These are phyloP conservation scores for Chymomyza procnemis DNA, from an alignment of 2,888 invertebrate genomes.

Conservation along the genomic window DNA sequence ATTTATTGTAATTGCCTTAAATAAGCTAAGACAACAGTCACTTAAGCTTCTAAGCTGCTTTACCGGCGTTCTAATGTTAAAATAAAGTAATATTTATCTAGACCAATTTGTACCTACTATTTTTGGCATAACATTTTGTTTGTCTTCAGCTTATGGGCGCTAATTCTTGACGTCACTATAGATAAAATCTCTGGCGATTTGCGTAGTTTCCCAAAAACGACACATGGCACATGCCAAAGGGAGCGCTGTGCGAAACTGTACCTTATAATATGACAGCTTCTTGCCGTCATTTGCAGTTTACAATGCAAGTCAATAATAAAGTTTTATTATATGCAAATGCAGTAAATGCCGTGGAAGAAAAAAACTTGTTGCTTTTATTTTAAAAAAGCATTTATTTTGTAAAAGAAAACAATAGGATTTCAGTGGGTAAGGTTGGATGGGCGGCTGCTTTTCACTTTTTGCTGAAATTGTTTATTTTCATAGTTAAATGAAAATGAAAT, in stretches of 20 bases:
- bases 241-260: slow-evolving; percentile 16
- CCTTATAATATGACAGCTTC: slow-evolving; percentile 33
- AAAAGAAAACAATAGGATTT: neutral
- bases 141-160: slow-evolving; percentile 16
- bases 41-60: neutral
- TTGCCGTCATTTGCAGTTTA: slow-evolving; percentile 14
- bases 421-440: neutral
- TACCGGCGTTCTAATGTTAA: neutral
- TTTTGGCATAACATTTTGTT: slow-evolving; percentile 3
- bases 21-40: slow-evolving; percentile 6
- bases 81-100: slow-evolving; percentile 9
- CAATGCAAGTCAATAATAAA: slow-evolving; percentile 31
- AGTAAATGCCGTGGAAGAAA: neutral
- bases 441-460: neutral
- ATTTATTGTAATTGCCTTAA: slow-evolving; percentile 36
- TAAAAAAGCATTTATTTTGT: neutral
- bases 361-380: neutral
- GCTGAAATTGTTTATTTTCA: slow-evolving; percentile 49
- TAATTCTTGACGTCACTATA: slow-evolving; percentile 50
- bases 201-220: slow-evolving; percentile 7
- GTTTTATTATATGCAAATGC: slow-evolving; percentile 21
- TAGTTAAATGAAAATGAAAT: slow-evolving; percentile 42
- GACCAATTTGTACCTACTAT: neutral
- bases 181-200: slow-evolving; percentile 14
- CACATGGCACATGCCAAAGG: slow-evolving; percentile 11